Evolutionary conservation across 1,140 invertebrate genomes (phyloP), one percentile per base, ranked within the genome.

Genomic region (Lepidostoma basale): DNA sequence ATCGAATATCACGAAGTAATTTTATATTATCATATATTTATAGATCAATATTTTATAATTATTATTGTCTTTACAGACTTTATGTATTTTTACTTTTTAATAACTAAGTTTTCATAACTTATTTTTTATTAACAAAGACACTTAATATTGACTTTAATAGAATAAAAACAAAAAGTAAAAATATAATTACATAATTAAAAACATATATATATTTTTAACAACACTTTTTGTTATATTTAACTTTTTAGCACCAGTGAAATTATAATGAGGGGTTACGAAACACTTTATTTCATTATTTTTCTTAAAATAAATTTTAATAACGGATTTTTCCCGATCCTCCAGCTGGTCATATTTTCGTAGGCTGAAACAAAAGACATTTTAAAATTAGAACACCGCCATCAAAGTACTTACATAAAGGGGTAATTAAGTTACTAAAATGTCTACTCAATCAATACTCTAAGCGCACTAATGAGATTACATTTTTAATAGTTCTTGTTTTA

Each of bases 11-110:
- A 12, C 33, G 33, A 12, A 36, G 5, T 36, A 12, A 12, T 36
- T 49, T 18, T 49, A 22, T 49, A 49, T 1, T 36, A 36, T 49
- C n/a, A 12, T 49, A 47, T 47, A 47, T 4, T 47, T 47, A 45
- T 2, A 8, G 18, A 10, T 22, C 12, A 49, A 4, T 22, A 22
- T 49, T 49, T 22, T 49, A 49, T 49, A 23, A 49, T 49, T 49
- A 49, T 49, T 49, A 49, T 49, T 49, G 45, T 49, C 45, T 18
- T 49, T 49, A 22, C 45, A 49, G 45, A 49, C 45, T 49, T n/a
- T 10, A 4, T 36, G 5, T n/a, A n/a, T n/a, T n/a, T n/a, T 36
- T 9, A 36, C 10, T 49, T 25, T 12, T 25, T 47, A 47, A 12
- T 47, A 47, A 6, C 25, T 47, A 22, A 22, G 14, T 49, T n/a